These are phyloP conservation scores for Callyntrura guangdongensis DNA, from an alignment of 2,888 invertebrate species.

Conservation along the genomic window DNA sequence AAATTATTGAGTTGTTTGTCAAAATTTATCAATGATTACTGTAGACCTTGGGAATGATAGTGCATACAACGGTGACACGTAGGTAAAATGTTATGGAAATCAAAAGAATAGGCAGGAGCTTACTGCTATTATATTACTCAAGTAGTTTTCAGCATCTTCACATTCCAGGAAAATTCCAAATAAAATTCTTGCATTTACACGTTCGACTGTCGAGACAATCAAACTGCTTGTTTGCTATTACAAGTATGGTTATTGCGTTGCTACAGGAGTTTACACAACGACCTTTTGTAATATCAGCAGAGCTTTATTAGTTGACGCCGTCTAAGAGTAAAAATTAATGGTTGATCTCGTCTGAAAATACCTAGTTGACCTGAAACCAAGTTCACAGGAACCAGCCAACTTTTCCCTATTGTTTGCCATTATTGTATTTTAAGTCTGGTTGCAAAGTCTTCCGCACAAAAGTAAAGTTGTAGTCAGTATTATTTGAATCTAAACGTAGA, in stretches of 20 bases:
- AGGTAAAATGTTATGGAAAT: not conserved
- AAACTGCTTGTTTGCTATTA: not conserved
- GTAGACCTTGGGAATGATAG: not conserved
- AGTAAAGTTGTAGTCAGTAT: too few relatives aligned
- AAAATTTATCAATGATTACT: not conserved
- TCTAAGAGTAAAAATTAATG: slow-evolving; percentile 2
- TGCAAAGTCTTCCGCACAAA: too few relatives aligned
- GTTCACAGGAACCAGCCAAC: too few relatives aligned
- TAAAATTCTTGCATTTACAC: not conserved
- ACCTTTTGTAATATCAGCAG: not conserved
- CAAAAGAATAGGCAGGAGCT: not conserved
- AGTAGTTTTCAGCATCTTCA: not conserved
- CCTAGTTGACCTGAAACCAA: too few relatives aligned
- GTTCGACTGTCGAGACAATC: not conserved
- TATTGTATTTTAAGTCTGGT: too few relatives aligned
- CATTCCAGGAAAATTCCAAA: not conserved
- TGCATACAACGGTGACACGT: not conserved
- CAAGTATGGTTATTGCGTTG: not conserved
- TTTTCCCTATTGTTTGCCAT: too few relatives aligned
- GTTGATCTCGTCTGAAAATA: not conserved
- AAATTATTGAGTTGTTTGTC: slow-evolving; percentile 27
- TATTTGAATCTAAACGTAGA: too few relatives aligned
- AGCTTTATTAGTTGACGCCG: too few relatives aligned
- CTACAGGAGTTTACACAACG: slow-evolving; percentile 3
- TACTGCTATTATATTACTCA: not conserved